Evolutionary conservation across 2,888 invertebrate genomes (phyloP).

Genomic region (Oscheius onirici): DNA sequence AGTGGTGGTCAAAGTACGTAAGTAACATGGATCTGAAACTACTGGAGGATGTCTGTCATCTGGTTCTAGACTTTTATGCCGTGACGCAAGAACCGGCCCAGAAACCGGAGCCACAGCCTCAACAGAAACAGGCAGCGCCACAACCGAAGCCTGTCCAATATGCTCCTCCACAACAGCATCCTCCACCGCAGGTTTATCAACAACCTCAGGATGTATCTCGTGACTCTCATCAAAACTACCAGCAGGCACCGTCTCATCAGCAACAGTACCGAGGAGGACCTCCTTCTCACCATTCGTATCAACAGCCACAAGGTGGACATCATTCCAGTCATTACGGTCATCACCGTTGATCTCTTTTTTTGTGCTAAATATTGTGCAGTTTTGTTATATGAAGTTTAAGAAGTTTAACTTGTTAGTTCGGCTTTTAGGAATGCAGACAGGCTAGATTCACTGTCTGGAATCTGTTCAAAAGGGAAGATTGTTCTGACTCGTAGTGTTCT

Average conservation of each 20-base stretch:
- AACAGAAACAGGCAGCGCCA: not conserved
- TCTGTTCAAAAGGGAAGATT: no score
- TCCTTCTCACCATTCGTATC: no score
- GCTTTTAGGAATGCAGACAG: no score
- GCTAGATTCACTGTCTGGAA: no score
- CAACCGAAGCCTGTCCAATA: not conserved
- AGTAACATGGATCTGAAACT: slow-evolving; percentile 92
- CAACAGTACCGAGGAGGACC: not conserved
- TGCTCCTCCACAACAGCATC: not conserved
- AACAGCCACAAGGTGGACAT: no score
- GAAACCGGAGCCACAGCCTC: not conserved
- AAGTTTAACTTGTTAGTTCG: no score
- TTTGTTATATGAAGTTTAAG: no score
- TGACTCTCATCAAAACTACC: not conserved
- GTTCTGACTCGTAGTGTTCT: no score
- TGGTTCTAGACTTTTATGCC: slow-evolving; percentile 32
- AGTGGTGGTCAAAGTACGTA: slow-evolving; percentile 98
- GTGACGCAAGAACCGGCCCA: not conserved
- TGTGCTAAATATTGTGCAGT: no score
- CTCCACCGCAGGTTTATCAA: no score
- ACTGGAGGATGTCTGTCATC: slow-evolving; percentile 78
- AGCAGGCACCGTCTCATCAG: not conserved
- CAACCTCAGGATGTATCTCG: not conserved
- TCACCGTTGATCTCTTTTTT: no score
- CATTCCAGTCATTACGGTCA: no score